These are phyloP conservation scores for Suricata suricatta DNA, from an alignment of 2,113 vertebrate species.

Conservation along the genomic window DNA sequence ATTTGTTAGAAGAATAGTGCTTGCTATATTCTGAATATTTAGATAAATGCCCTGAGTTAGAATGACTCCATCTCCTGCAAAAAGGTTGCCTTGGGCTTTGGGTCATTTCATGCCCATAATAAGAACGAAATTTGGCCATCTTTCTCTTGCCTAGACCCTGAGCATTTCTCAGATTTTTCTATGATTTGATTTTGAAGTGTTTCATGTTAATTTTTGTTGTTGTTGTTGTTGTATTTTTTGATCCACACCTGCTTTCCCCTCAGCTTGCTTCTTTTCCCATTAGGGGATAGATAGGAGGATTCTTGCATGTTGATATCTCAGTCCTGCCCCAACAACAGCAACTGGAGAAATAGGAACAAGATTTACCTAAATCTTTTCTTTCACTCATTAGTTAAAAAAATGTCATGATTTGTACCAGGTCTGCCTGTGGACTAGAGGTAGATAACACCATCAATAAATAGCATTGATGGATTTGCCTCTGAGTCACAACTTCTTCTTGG, in stretches of 20 bases:
- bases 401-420: not conserved
- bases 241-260: not conserved
- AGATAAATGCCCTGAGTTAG: not conserved
- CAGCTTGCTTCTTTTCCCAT: not conserved
- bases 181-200: not conserved
- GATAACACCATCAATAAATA: not conserved
- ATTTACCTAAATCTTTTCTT: not conserved
- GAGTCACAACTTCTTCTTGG: not conserved
- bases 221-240: not conserved
- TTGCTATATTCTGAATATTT: not conserved
- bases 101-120: not conserved
- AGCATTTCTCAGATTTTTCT: not conserved
- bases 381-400: not conserved
- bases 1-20: not conserved
- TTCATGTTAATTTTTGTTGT: not conserved
- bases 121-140: not conserved
- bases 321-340: not conserved
- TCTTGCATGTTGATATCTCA: not conserved
- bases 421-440: not conserved
- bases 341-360: not conserved
- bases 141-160: not conserved
- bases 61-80: not conserved
- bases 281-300: not conserved
- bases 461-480: rapidly evolving
- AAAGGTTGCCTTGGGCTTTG: not conserved